Evolutionary conservation across 92 coral and sea anemone genomes (phyloP).

Genomic region (Epizoanthus scotinus): DNA sequence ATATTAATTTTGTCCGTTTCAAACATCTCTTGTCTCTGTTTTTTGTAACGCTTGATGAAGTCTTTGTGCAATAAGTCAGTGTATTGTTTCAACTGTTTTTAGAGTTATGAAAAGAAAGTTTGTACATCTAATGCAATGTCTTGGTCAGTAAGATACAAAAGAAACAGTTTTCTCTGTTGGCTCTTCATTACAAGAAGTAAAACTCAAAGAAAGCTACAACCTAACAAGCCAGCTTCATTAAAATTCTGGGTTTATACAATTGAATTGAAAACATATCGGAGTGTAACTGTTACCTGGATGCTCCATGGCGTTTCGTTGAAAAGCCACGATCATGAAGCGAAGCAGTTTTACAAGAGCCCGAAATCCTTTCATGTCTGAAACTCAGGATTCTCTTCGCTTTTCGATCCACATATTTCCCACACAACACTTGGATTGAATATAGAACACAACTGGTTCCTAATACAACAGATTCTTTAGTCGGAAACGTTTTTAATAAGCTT

Average conservation of each 20-base stretch:
- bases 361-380: constrained; percentile 12
- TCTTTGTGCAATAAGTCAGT: no score
- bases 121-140: no score
- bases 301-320: background rate
- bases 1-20: no score
- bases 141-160: no score
- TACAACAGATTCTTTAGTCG: constrained; percentile 22
- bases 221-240: background rate
- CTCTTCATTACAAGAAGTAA: no score
- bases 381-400: background rate
- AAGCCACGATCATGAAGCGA: constrained; percentile 29
- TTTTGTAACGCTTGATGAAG: no score
- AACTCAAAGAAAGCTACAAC: background rate
- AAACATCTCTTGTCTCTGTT: no score
- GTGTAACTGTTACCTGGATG: constrained; percentile 22
- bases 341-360: constrained; percentile 3
- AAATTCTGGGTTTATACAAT: background rate
- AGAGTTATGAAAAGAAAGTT: no score
- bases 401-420: constrained; percentile 7
- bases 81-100: no score
- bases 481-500: constrained; percentile 57
- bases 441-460: constrained; percentile 15
- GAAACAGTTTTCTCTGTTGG: no score
- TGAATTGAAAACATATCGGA: background rate
- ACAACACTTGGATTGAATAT: background rate